A percentile compares a stretch with the other conserved stretches of the same genome.
phyloP scores from a whole-genome alignment of 2,888 invertebrate genomes.

The Spodoptera littoralis region DNA sequence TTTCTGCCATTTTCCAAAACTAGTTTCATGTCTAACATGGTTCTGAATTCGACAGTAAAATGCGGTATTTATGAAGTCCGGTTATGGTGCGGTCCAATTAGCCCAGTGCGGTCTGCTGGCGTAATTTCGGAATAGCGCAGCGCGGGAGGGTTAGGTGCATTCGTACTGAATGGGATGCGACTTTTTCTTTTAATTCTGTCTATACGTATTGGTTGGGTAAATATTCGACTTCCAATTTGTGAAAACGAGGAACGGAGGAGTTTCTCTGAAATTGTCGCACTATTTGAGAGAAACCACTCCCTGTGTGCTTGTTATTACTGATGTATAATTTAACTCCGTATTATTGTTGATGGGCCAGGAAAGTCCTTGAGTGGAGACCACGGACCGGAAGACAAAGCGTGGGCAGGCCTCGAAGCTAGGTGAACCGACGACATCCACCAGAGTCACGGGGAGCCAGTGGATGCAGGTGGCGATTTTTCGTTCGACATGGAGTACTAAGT shows the following conservation, averaged over 20 bases:
- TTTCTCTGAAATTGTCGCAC: background rate
- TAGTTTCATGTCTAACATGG: conserved; percentile 7
- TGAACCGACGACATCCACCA: no score
- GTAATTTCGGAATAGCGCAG: conserved; percentile 33
- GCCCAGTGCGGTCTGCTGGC: conserved; percentile 31
- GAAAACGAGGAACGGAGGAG: no score
- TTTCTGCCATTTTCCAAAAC: background rate
- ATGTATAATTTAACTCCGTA: no score
- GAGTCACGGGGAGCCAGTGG: no score
- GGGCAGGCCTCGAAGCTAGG: no score
- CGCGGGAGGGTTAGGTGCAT: conserved; percentile 31
- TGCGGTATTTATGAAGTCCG: conserved; percentile 40
- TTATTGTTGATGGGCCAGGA: no score
- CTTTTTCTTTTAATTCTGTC: conserved; percentile 2
- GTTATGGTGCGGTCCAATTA: conserved; percentile 46
- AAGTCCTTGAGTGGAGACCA: no score
- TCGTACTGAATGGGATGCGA: conserved; percentile 2
- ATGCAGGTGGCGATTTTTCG: no score
- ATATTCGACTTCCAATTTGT: no score
- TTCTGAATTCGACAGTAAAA: conserved; percentile 20
- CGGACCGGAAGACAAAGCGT: no score
- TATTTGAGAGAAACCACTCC: background rate
- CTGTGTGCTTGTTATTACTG: no score
- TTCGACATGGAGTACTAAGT: no score
- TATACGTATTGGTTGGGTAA: background rate